phyloP scores from a whole-genome alignment of 2,888 invertebrate genomes.

The Ectropis crepuscularia region DNA sequence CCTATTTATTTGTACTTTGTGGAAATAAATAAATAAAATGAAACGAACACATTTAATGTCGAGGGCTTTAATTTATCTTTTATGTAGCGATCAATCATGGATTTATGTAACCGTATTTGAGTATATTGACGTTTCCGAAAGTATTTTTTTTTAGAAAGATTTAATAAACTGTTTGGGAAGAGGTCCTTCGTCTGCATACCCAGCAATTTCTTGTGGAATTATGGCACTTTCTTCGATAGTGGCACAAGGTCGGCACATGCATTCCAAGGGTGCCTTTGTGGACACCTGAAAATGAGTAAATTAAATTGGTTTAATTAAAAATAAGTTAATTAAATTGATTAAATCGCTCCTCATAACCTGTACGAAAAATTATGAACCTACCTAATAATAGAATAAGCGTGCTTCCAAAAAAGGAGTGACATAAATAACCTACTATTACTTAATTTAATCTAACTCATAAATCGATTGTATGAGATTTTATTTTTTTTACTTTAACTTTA shows the following conservation, averaged over 20 bases:
- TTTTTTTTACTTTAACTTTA: too few relatives aligned
- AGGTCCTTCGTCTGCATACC: slow-evolving; percentile 92
- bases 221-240: slow-evolving; percentile 94
- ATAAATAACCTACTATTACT: too few relatives aligned
- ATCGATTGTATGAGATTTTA: too few relatives aligned
- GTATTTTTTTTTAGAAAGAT: slow-evolving; percentile 67
- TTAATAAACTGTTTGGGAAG: slow-evolving; percentile 92
- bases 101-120: background rate
- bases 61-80: slow-evolving; percentile 4
- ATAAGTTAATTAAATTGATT: too few relatives aligned
- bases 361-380: too few relatives aligned
- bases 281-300: slow-evolving; percentile 86
- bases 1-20: too few relatives aligned
- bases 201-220: slow-evolving; percentile 95
- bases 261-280: slow-evolving; percentile 96
- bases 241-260: slow-evolving; percentile 97
- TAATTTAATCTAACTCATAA: too few relatives aligned
- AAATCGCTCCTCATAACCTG: too few relatives aligned
- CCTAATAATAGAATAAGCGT: too few relatives aligned
- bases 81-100: background rate
- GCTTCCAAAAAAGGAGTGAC: too few relatives aligned
- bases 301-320: too few relatives aligned
- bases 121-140: background rate
- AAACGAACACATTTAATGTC: background rate
- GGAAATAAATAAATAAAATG: background rate